Conservation (phyloP, 2,888 invertebrate genomes). For the Eurytoma californica region DNA sequence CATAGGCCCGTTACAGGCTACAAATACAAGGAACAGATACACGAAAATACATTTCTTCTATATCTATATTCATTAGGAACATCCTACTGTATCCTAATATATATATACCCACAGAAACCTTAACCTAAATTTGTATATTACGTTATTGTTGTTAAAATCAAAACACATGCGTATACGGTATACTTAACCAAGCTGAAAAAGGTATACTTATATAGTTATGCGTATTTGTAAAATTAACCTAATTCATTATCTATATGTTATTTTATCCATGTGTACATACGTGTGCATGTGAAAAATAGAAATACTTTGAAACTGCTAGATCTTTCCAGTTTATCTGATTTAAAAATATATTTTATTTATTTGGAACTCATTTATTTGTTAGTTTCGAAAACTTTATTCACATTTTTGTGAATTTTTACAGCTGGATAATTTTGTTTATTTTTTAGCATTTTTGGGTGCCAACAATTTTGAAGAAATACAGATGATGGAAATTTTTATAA, state of each 20-base stretch:
- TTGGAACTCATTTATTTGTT: not conserved
- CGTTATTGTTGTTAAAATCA: no score
- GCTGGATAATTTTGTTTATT: not conserved
- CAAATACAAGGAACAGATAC: no score
- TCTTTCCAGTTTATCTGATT: not conserved
- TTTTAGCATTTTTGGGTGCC: constrained; percentile 1
- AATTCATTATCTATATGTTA: no score
- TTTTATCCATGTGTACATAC: not conserved
- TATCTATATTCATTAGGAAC: no score
- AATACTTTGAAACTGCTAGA: not conserved
- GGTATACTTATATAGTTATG: not conserved
- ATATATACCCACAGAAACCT: no score
- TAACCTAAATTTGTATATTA: no score
- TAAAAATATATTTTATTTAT: not conserved
- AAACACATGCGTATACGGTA: no score
- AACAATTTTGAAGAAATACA: constrained; percentile 10
- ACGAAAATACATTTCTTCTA: no score
- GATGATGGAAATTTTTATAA: not conserved
- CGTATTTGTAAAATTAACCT: not conserved
- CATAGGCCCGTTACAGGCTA: no score
- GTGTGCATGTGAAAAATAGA: constrained; percentile 12
- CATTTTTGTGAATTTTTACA: not conserved
- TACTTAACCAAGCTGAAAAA: not conserved
- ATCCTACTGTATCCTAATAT: no score
- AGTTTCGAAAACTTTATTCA: not conserved